These are phyloP conservation scores for Malacoraja senta DNA, from an alignment of 2,797 vertebrate genomes.

Conservation along the genomic window DNA sequence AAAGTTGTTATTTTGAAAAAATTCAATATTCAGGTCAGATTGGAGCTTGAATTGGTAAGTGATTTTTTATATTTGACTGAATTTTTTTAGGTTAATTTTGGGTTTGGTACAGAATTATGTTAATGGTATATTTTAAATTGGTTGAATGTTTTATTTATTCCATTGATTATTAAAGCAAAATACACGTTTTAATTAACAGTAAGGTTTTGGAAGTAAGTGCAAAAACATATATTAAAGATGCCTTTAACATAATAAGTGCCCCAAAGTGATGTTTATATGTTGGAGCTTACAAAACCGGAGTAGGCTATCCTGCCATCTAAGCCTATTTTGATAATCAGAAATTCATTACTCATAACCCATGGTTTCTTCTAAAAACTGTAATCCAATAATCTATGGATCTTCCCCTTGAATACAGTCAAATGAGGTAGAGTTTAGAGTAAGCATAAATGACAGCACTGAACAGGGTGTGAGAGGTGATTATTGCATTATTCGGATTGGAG, in stretches of 20 bases:
- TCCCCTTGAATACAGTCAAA: too few species aligned
- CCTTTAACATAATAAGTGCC: background rate
- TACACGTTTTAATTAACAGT: background rate
- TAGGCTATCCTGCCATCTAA: too few species aligned
- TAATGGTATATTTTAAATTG: background rate
- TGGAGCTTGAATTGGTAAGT: constrained; percentile 37
- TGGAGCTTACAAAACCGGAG: too few species aligned
- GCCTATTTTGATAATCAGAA: too few species aligned
- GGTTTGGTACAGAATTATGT: background rate
- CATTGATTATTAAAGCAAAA: background rate
- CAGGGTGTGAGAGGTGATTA: too few species aligned
- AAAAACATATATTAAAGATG: background rate
- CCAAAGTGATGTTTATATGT: too few species aligned
- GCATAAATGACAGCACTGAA: too few species aligned
- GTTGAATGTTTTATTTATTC: background rate
- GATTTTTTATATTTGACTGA: background rate
- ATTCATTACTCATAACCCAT: too few species aligned
- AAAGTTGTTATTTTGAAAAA: constrained; percentile 38
- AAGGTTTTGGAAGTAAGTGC: background rate
- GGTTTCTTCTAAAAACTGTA: too few species aligned
- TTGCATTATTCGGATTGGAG: too few species aligned
- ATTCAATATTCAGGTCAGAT: constrained; percentile 5
- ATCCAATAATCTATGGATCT: too few species aligned
- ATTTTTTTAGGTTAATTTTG: background rate
- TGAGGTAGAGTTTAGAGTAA: too few species aligned